Evolutionary conservation across 2,888 invertebrate species (phyloP).

Genomic region (Rotaria sp.): DNA sequence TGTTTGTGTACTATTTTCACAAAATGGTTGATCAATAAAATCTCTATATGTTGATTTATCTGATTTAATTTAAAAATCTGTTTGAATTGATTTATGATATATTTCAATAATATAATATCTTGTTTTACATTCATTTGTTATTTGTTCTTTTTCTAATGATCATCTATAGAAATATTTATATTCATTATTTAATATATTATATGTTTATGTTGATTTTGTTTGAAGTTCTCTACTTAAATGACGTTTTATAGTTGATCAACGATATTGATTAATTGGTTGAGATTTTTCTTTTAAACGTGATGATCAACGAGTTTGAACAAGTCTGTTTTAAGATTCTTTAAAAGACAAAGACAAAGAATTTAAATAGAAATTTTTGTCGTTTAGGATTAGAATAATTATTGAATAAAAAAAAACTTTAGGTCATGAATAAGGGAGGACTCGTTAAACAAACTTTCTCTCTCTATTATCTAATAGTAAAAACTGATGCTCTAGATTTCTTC

Average conservation of each 20-base stretch:
- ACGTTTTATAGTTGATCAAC: not conserved
- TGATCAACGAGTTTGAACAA: constrained; percentile 10
- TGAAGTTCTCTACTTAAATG: not conserved
- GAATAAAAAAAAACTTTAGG: too few species aligned
- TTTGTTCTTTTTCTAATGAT: too few species aligned
- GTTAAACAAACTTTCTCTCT: too few species aligned
- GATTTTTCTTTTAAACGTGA: constrained; percentile 10
- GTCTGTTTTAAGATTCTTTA: not conserved
- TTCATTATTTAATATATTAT: not conserved
- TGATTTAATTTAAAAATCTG: not conserved
- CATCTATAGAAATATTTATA: not conserved
- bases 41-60: constrained; percentile 29
- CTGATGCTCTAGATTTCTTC: too few species aligned
- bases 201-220: not conserved
- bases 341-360: not conserved
- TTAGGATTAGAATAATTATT: too few species aligned
- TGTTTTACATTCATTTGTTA: constrained; percentile 10
- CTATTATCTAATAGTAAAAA: too few species aligned
- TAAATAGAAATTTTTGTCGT: too few species aligned
- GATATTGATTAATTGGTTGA: not conserved
- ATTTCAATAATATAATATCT: not conserved
- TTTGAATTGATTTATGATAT: not conserved
- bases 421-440: too few species aligned
- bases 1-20: constrained; percentile 8
- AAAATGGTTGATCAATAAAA: not conserved